Conservation (phyloP, 1,140 invertebrate genomes). For the Marisa cornuarietis region DNA sequence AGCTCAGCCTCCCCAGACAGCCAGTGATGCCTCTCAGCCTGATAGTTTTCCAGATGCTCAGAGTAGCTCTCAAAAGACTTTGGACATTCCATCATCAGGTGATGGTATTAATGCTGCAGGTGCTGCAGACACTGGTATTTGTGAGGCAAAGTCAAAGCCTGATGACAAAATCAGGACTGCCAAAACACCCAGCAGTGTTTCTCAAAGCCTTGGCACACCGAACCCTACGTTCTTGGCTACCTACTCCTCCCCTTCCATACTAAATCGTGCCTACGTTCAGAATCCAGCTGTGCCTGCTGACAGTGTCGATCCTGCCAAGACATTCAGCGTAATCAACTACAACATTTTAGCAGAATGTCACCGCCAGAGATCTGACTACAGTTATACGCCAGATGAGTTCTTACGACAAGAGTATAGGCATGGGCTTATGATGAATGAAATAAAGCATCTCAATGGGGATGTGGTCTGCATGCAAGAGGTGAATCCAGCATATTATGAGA, state of each 20-base stretch:
- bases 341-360: slow-evolving; percentile 65
- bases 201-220: slow-evolving; percentile 13
- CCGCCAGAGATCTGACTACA: slow-evolving; percentile 50
- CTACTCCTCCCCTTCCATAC: slow-evolving; percentile 34
- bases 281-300: slow-evolving; percentile 42
- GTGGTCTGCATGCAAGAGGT: slow-evolving; percentile 65
- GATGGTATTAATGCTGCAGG: background rate
- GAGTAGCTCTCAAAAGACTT: background rate
- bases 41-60: background rate
- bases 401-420: slow-evolving; percentile 51
- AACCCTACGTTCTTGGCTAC: slow-evolving; percentile 14
- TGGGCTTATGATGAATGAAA: slow-evolving; percentile 54
- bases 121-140: background rate
- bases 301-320: slow-evolving; percentile 34
- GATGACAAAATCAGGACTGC: background rate
- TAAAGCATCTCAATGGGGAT: slow-evolving; percentile 59
- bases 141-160: background rate
- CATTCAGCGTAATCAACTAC: slow-evolving; percentile 61
- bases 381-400: slow-evolving; percentile 49
- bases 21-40: background rate
- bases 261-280: slow-evolving; percentile 46
- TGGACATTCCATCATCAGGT: background rate
- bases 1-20: background rate
- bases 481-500: slow-evolving; percentile 49
- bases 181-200: slow-evolving; percentile 5